These are phyloP conservation scores for Ptilorrhoa leucosticta DNA, from an alignment of 2,113 vertebrate species.

Conservation along the genomic window DNA sequence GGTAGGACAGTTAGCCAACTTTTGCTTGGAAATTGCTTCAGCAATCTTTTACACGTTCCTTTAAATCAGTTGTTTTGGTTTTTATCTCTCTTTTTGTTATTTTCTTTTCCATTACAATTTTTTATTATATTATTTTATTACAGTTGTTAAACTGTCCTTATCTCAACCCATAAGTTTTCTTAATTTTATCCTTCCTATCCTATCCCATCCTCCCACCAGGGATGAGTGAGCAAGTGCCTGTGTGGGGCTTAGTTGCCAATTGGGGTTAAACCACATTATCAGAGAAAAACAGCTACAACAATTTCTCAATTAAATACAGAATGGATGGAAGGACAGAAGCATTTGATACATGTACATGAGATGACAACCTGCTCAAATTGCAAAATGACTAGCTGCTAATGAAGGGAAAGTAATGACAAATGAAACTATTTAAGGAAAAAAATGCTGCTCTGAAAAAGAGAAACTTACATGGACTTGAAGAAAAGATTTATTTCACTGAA, in stretches of 20 bases:
- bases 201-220: neutral
- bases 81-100: neutral
- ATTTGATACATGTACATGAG: rapidly evolving
- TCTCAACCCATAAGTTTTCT: neutral
- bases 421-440: neutral
- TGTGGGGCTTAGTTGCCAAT: rapidly evolving
- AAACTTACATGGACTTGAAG: neutral
- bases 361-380: neutral
- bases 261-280: neutral
- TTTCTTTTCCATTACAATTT: neutral
- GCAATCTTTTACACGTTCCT: rapidly evolving
- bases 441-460: neutral
- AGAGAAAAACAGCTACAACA: neutral
- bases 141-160: neutral
- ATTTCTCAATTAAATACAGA: neutral
- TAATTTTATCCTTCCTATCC: neutral
- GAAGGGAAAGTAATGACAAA: neutral
- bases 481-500: neutral
- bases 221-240: neutral
- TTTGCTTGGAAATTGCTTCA: neutral
- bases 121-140: neutral
- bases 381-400: neutral
- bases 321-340: neutral
- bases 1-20: neutral
- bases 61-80: neutral